Evolutionary conservation across 2,888 invertebrate species (phyloP), one percentile per base, ranked within the genome.

Genomic region (Dynastes grantii): DNA sequence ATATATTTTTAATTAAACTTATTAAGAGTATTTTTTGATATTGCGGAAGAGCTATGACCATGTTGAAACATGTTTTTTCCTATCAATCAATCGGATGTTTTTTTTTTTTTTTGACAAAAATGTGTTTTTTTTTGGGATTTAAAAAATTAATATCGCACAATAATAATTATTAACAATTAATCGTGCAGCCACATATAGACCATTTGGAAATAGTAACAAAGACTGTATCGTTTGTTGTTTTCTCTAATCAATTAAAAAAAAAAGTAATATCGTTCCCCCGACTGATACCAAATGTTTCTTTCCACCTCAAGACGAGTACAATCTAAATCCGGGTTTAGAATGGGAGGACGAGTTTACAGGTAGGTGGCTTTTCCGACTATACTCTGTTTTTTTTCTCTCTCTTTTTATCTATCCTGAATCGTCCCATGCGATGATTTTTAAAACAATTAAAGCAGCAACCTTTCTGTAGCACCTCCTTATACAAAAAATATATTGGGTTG

Each of bases 321-420:
- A 97, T 97, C 96, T 97, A 95, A 97, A 97, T 95, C 97, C 97
- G 94, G 96, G 96, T 96, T 97, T 97, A 97, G 97, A 97, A 93
- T 97, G 97, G 97, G 97, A 97, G 95, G 97, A 97, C 96, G 97
- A 97, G 93, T 97, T 97, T 92, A 96, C 97, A 97, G 97, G 97
- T 97, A 97, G 96, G 97, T 95, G 92, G 86, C 86, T 85, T 86
- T 87, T 85, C 84, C 84, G 84, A 82, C 82, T 85, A 85, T 16
- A 81, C 86, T 86, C 86, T 86, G 86, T 85, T 83, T 81, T 80
- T 82, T 78, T 83, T 83, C 84, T 77, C n/a, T 81, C 77, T 76
- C 77, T 80, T 73, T 80, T 76, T 70, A 27, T 65, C 63, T 63
- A 63, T 63, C 63, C 27, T 63, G 13, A 13, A 27, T 5, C 55